Evolutionary conservation across 1,140 invertebrate species (phyloP), one percentile per base, ranked within the genome.

Genomic region (Aphelenchoides fujianensis): DNA sequence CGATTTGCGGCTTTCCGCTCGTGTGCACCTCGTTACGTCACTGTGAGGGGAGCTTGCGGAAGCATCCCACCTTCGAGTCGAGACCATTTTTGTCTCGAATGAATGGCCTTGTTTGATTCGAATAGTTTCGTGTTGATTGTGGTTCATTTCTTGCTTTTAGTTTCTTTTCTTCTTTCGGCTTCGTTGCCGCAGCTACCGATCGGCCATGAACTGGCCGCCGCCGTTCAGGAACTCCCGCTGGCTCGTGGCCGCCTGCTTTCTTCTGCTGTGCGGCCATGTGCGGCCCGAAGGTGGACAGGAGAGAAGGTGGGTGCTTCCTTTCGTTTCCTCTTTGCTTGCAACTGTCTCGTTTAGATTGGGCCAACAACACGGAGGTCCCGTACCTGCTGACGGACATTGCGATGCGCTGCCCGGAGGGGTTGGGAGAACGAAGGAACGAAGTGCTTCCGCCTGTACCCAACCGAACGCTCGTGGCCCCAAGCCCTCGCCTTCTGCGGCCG

Each of bases 401-500:
- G 9, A 35, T 82, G 27, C 32, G 62, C 19, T 83, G 81, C 75
- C 76, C 81, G 3, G 82, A 81, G 34, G 82, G 77, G 3, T n/a
- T 83, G 81, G 81, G 73, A 83, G 19, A 69, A 53, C 3, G 59
- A 73, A 7, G 81, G 69, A 7, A 41, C 66, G 0, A 83, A 83
- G 68, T 83, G 81, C 66, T 81, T 71, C 53, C 54, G 68, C 55
- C 54, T 68, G 1, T 74, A 76, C 68, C 63, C 71, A 27, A 70
- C 78, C 16, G 79, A 84, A 52, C 68, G 69, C 53, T 84, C 81
- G 9, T 83, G 81, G 81, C 74, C 82, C 19, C 83, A 84, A 63
- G 81, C 81, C 19, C 48, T 83, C 35, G 55, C 72, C 9, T 77
- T 82, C 35, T 83, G 81, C 72, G 57, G 66, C n/a, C 74, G 79